Evolutionary conservation across 2,797 vertebrate genomes (phyloP).

Genomic region (Gymnoscopelus braueri): DNA sequence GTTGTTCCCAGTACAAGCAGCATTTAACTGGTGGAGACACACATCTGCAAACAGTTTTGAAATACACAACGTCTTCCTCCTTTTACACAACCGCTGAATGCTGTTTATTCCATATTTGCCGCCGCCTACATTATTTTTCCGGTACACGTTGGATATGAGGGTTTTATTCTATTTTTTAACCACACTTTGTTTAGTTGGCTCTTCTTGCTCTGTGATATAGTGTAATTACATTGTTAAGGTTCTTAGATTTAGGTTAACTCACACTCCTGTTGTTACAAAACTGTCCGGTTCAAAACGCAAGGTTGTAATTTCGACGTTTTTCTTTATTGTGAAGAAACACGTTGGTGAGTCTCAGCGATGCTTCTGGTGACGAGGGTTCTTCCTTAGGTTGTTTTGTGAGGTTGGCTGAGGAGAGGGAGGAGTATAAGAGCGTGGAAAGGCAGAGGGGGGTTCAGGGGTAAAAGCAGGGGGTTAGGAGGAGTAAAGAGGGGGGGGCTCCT

Average conservation of each 20-base stretch:
- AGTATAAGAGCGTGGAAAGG: constrained; percentile 29
- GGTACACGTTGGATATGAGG: constrained; percentile 4
- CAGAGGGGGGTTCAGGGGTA: constrained; percentile 54
- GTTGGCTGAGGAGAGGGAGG: constrained; percentile 47
- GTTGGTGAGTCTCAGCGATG: constrained; percentile 7
- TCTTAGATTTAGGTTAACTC: too few relatives aligned
- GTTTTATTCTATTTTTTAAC: not conserved
- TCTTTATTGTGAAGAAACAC: constrained; percentile 12
- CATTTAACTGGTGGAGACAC: constrained; percentile 77
- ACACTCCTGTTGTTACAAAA: too few relatives aligned
- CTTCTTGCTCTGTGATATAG: not conserved
- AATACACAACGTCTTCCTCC: constrained; percentile 56
- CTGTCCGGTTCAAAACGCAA: too few relatives aligned
- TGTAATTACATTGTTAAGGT: constrained; percentile 1
- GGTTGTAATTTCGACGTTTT: too few relatives aligned
- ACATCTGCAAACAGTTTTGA: constrained; percentile 94
- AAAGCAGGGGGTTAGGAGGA: constrained; percentile 56
- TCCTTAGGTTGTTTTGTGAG: constrained; percentile 54
- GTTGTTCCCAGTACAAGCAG: constrained; percentile 76
- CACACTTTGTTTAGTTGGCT: not conserved
- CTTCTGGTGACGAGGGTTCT: constrained; percentile 46
- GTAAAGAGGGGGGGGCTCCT: constrained; percentile 74
- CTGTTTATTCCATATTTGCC: constrained; percentile 52
- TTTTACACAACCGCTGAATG: constrained; percentile 47
- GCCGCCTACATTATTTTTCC: constrained; percentile 27